These are phyloP conservation scores for Cinara cedri DNA, from an alignment of 2,888 invertebrate species.

Conservation along the genomic window DNA sequence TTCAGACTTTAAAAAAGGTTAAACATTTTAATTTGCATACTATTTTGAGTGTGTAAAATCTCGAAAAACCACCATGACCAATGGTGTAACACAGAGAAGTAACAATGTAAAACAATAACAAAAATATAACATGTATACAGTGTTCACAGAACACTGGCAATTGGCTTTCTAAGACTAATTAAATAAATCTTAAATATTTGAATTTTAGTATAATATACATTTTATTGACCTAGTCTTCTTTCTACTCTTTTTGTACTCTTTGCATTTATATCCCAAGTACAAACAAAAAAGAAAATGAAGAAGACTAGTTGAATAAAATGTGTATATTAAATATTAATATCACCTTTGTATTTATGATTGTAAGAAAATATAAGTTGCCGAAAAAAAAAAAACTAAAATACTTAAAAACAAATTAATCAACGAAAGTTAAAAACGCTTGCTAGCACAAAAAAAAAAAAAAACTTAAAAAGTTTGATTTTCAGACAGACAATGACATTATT, in stretches of 20 bases:
- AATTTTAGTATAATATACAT: background rate
- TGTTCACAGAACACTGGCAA: background rate
- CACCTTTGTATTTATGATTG: slow-evolving; percentile 8
- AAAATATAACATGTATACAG: slow-evolving; percentile 10
- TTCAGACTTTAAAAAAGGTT: background rate
- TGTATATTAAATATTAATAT: slow-evolving; percentile 12
- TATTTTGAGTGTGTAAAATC: background rate
- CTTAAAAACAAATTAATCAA: slow-evolving; percentile 45
- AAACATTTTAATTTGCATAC: slow-evolving; percentile 16
- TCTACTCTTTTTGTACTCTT: too few relatives aligned
- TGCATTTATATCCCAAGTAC: too few relatives aligned
- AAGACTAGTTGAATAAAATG: slow-evolving; percentile 8
- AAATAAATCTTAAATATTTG: background rate
- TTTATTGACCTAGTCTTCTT: too few relatives aligned
- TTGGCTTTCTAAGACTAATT: slow-evolving; percentile 19
- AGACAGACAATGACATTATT: slow-evolving; percentile 50
- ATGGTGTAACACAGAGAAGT: slow-evolving; percentile 10
- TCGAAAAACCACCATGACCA: slow-evolving; percentile 13
- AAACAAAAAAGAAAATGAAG: too few relatives aligned
- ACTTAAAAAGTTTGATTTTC: slow-evolving; percentile 55
- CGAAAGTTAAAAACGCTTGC: slow-evolving; percentile 12
- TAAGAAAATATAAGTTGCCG: background rate
- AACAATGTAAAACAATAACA: slow-evolving; percentile 43
- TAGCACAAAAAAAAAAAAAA: slow-evolving; percentile 30
- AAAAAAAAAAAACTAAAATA: slow-evolving; percentile 9